Conservation (phyloP, 2,888 invertebrate genomes). For the Zygothrica quintamaculata region DNA sequence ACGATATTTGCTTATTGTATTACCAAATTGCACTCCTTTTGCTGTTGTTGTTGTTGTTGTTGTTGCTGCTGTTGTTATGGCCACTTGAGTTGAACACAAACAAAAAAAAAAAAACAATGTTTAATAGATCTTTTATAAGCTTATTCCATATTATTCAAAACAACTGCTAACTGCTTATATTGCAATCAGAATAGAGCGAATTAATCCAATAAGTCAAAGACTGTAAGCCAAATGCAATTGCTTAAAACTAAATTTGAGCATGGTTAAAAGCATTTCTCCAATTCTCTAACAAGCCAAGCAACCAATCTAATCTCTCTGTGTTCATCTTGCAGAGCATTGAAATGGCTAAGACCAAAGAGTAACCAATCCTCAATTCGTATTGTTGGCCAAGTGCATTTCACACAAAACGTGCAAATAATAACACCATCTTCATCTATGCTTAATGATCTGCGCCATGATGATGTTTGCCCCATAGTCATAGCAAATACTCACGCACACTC, state of each 20-base stretch:
- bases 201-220: too few species aligned
- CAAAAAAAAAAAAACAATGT: too few species aligned
- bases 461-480: constrained; percentile 32
- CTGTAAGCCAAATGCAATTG: too few species aligned
- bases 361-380: constrained; percentile 21
- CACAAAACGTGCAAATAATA: constrained; percentile 84
- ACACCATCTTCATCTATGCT: constrained; percentile 80
- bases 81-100: too few species aligned
- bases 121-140: too few species aligned
- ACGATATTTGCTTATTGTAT: constrained; percentile 62
- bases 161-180: too few species aligned
- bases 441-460: constrained; percentile 81
- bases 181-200: too few species aligned
- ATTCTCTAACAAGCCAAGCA: neutral
- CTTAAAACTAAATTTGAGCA: too few species aligned
- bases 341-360: constrained; percentile 8
- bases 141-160: too few species aligned
- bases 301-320: constrained; percentile 12
- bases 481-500: constrained; percentile 29
- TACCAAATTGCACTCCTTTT: constrained; percentile 47
- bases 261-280: too few species aligned
- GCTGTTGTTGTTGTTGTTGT: constrained; percentile 1
- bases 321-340: constrained; percentile 14
- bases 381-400: constrained; percentile 72
- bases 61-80: too few species aligned